Conservation (phyloP, 2,888 invertebrate species). For the Caenorhabditis becei region DNA sequence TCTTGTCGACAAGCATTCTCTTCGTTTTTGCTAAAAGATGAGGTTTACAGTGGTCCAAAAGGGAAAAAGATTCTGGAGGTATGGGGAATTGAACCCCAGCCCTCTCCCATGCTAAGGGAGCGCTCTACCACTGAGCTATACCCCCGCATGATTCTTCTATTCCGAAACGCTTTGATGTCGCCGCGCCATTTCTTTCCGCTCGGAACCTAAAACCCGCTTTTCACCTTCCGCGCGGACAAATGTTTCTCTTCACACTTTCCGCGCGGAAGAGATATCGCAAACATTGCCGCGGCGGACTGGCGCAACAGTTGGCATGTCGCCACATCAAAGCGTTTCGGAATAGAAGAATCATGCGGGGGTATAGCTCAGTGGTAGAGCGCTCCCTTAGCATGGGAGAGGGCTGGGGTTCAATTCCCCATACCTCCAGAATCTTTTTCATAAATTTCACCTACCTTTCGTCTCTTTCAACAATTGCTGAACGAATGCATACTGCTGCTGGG, state of each 20-base stretch:
- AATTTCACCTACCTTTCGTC: constrained; percentile 82
- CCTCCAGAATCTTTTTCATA: constrained; percentile 60
- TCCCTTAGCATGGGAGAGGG: constrained; percentile 78
- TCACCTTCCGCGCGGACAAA: no score
- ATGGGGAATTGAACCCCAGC: constrained; percentile 76
- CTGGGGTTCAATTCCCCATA: constrained; percentile 77
- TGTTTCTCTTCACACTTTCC: not conserved
- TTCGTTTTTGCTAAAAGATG: constrained; percentile 87
- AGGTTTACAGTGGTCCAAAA: not conserved
- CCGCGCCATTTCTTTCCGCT: no score
- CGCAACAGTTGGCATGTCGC: no score
- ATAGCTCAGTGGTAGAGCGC: constrained; percentile 79
- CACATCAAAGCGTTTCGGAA: not conserved
- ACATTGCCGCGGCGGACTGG: not conserved
- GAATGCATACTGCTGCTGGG: constrained; percentile 97
- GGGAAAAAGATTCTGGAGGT: constrained; percentile 64
- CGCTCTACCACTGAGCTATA: constrained; percentile 79
- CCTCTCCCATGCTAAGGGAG: constrained; percentile 78
- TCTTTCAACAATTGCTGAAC: constrained; percentile 96
- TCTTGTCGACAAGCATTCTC: constrained; percentile 97
- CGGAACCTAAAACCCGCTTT: not conserved
- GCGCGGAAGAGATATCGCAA: not conserved
- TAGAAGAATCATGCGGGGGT: constrained; percentile 60
- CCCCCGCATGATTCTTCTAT: constrained; percentile 55
- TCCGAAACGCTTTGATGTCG: not conserved